Evolutionary conservation across 2,113 vertebrate genomes (phyloP).

Genomic region (Vulpes ferrilata): DNA sequence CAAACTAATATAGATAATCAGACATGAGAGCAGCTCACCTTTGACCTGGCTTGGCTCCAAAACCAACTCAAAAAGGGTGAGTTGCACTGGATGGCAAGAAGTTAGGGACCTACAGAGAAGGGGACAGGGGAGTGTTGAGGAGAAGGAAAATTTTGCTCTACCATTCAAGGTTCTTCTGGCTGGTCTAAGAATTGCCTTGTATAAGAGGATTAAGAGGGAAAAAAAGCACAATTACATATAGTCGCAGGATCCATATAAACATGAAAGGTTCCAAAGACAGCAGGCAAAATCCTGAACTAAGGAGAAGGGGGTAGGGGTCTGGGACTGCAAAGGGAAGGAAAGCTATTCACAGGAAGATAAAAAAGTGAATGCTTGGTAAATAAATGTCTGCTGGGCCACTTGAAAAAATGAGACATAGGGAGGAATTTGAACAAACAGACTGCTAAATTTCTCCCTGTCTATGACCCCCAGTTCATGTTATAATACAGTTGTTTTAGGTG

Average conservation of each 20-base stretch:
- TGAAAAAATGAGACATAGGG: not conserved
- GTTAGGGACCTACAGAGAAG: not conserved
- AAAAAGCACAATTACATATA: not conserved
- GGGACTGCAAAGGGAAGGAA: not conserved
- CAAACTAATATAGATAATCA: conserved; percentile 6
- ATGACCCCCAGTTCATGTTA: not conserved
- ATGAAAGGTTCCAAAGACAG: not conserved
- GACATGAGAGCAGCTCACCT: not conserved
- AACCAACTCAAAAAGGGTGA: not conserved
- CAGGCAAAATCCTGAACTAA: not conserved
- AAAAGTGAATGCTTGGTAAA: not conserved
- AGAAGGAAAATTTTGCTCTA: not conserved
- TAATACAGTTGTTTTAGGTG: not conserved
- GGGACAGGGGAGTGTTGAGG: not conserved
- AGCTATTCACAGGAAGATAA: not conserved
- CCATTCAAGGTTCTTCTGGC: not conserved
- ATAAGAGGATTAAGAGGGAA: not conserved
- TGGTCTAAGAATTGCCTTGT: not conserved
- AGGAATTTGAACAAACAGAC: not conserved
- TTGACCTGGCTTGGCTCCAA: not conserved
- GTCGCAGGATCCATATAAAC: not conserved
- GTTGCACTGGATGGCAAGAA: not conserved
- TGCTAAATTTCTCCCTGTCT: not conserved
- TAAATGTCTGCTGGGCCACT: not conserved
- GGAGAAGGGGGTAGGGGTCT: not conserved